Base-by-base conservation (phyloP, 2,797 vertebrate genomes). In the Pipistrellus kuhlii region DNA sequence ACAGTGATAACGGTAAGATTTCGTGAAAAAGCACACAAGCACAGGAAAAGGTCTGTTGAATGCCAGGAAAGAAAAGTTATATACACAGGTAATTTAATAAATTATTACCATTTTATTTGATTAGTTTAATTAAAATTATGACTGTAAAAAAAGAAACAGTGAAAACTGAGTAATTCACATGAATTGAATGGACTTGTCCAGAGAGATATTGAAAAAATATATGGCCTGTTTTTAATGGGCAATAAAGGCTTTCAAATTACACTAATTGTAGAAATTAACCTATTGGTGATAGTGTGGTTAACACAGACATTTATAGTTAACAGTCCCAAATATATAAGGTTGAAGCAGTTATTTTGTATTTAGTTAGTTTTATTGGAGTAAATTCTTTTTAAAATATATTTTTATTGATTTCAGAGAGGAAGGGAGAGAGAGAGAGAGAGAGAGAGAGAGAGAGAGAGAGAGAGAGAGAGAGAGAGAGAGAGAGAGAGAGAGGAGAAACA, bases 1-100 rank as follows among this genome's bases (percentile, higher is more conserved):
- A 62, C 97, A 18, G 98, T 98, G 0, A 99, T 99, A 97, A 98
- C 98, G 0, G 99, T 99, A 41, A 97, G 99, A 44, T 99, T 99
- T 98, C 98, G 99, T 93, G 98, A 98, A 95, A 98, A 98, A 95
- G 96, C 94, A 20, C 97, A 96, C 77, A 97, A 96, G 13, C 94
- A 51, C 23, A 98, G 98, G 95, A 99, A 99, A 97, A 98, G 99
- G 66, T 95, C 96, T 0, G 96, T 95, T 53, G 98, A 98, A 8
- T 97, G 97, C 30, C 98, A 97, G 73, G 97, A 98, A 35, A 98
- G 98, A 25, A 98, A 98, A 27, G 96, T 98, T 41, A 35, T 96
- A 55, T 99, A 99, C 95, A 99, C 99, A 94, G 99, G 99, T 99
- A 96, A 96, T 27, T 85, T 23, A 97, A 72, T 76, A 87, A 75